Base-by-base conservation (phyloP, 2,113 vertebrate genomes). In the Paratilapia polleni region DNA sequence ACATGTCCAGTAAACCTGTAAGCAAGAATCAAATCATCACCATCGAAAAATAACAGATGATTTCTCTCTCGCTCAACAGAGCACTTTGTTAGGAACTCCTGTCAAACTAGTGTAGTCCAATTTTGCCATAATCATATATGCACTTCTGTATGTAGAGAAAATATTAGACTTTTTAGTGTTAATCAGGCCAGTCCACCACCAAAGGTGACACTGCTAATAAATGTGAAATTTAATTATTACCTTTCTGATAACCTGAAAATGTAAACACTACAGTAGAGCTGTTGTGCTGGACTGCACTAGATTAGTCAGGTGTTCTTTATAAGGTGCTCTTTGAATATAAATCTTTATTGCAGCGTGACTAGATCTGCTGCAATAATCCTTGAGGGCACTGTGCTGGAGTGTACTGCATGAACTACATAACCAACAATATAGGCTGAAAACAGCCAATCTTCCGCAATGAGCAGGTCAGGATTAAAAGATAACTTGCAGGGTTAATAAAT, bases 401-500 rank as follows among this genome's bases (percentile, higher is more conserved):
- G 49, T 57, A 47, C 22, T 17, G 3, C 59, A 15, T 6, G 31
- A 81, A 54, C 63, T 36, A 63, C 34, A 78, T 43, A 52, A 62
- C 54, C 26, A 6, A 43, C 58, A 68, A 47, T 15, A n/a, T 11
- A 26, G 26, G 24, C 43, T 19, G 19, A 15, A 24, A 86, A 68
- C 31, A 80, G 66, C 80, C 73, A 56, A 81, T 78, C 76, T 3
- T 52, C 61, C 78, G 81, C 58, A 75, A 6, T 52, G 15, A 54
- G 56, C 31, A 15, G 62, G 8, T 24, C 0, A 57, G 24, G 76
- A 89, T 56, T 43, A 62, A 56, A 43, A 60, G 38, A 90, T 68
- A 68, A 83, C 49, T 60, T 60, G 5, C 22, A 28, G 57, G 66
- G 82, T 88, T 81, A 75, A 81, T 87, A 36, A 77, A 58, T 85